Evolutionary conservation across 2,888 invertebrate species (phyloP), one percentile per base, ranked within the genome.

Genomic region (Dioctria rufipes): DNA sequence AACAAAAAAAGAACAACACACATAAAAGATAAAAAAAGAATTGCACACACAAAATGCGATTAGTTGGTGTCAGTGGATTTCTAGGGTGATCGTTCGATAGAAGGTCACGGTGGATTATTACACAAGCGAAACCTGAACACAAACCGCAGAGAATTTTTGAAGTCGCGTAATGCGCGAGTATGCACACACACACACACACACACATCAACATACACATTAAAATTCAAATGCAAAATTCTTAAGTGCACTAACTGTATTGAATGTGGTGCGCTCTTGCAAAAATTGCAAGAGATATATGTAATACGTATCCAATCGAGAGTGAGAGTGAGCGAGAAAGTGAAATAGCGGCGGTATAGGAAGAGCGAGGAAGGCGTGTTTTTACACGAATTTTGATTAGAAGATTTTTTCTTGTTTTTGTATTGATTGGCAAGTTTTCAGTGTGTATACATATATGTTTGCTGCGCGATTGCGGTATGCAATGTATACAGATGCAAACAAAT

Each of bases 41-140:
- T 54, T 77, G 81, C 81, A 80, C 66, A 80, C 61, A 82, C 80
- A 60, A 82, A 80, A 80, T 75, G 80, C 81, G 81, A 81, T 83
- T 83, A 83, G 83, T 83, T 85, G 84, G 85, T 85, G 85, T 85
- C 85, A 85, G 85, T 85, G 84, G 85, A 85, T 85, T 85, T 85
- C 85, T 85, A 85, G 85, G 85, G 85, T 85, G 85, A 85, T 85
- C 84, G 85, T 82, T 85, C 85, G 84, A 83, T 83, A 85, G 85
- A 85, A 85, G 85, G 85, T 85, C 85, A 85, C 83, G 83, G 83
- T 81, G 83, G 83, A 83, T 77, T 77, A 77, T 77, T 46, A 75
- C 75, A 81, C 79, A 75, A 69, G 81, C 81, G 40, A 60, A 77
- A 58, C 51, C 25, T 25, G 80, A 77, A 80, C 78, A 60, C 79